Conservation (phyloP, 2,797 vertebrate species). For the Micrastur ruficollis region DNA sequence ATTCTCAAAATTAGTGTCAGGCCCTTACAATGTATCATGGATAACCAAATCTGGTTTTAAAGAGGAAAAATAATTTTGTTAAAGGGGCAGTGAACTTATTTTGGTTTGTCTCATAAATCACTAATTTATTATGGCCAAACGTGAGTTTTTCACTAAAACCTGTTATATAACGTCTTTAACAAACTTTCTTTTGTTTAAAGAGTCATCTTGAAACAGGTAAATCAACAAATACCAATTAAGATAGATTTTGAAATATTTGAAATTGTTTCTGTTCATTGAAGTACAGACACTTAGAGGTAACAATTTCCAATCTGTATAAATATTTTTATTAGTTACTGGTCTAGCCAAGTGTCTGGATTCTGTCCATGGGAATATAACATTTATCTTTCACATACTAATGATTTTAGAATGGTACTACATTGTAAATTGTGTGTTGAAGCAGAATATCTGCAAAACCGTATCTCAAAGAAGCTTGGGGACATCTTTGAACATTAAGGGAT, state of each 20-base stretch:
- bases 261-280: neutral
- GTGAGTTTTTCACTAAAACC: neutral
- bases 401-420: neutral
- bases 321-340: neutral
- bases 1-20: constrained; percentile 39
- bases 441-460: neutral
- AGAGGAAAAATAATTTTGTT: constrained; percentile 21
- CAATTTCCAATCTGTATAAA: neutral
- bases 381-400: neutral
- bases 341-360: neutral
- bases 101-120: constrained; percentile 5
- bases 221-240: neutral
- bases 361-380: neutral
- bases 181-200: neutral
- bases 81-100: neutral
- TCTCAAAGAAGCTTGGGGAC: neutral
- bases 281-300: neutral
- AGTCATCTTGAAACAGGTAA: neutral
- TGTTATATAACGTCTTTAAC: neutral
- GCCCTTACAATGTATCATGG: neutral
- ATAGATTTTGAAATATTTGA: neutral
- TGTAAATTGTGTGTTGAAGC: neutral
- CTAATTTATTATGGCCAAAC: neutral
- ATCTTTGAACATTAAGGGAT: neutral
- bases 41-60: constrained; percentile 8